These are phyloP conservation scores for Rhombomys opimus DNA, from an alignment of 2,113 vertebrate genomes.

Conservation along the genomic window DNA sequence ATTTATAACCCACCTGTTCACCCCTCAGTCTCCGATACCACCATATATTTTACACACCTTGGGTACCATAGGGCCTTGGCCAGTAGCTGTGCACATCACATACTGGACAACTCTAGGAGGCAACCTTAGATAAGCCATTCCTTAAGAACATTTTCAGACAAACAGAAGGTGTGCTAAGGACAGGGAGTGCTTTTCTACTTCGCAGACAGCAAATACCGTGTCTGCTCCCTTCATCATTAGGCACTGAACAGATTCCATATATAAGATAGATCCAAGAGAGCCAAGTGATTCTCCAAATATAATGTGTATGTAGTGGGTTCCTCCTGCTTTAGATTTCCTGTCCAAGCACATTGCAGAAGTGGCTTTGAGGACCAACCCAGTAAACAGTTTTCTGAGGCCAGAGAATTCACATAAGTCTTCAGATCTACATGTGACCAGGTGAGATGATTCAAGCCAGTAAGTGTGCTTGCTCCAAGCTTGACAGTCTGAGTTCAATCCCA, in stretches of 20 bases:
- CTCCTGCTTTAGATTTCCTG: background rate
- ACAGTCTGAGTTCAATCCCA: background rate
- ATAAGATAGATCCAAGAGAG: constrained; percentile 6
- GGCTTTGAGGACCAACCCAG: no score
- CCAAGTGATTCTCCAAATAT: background rate
- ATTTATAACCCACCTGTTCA: constrained; percentile 28
- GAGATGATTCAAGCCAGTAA: background rate
- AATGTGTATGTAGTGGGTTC: background rate
- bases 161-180: background rate
- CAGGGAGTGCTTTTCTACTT: background rate
- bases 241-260: background rate
- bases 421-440: background rate
- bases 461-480: background rate
- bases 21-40: background rate
- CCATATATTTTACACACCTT: background rate
- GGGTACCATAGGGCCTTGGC: background rate
- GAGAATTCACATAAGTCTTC: background rate
- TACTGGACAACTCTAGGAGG: background rate
- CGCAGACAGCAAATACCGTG: background rate
- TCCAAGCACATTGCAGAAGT: no score
- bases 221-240: constrained; percentile 7
- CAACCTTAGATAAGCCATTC: background rate
- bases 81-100: background rate
- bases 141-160: background rate
- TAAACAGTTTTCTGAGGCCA: background rate